These are phyloP conservation scores for Ceratina japonica DNA, from an alignment of 1,140 invertebrate genomes.

Conservation along the genomic window DNA sequence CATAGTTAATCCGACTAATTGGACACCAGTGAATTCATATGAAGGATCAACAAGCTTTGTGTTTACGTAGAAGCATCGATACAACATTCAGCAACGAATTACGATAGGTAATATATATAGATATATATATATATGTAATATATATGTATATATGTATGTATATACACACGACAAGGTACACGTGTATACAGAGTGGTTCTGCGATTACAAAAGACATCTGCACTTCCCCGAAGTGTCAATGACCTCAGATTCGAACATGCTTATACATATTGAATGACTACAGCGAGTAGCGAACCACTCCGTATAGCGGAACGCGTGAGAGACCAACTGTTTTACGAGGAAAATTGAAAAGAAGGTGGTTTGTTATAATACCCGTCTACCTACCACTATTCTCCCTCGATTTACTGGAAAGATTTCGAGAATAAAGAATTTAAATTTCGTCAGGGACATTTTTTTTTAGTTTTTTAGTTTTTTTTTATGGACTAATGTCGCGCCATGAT, in stretches of 20 bases:
- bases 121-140: no score
- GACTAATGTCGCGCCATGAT: constrained; percentile 54
- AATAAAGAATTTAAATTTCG: constrained; percentile 76
- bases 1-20: constrained; percentile 15
- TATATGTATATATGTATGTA: not conserved
- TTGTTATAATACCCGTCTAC: constrained; percentile 76
- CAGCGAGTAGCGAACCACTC: no score
- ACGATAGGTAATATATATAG: constrained; percentile 54
- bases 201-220: no score
- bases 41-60: constrained; percentile 73
- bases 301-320: constrained; percentile 70
- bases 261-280: no score
- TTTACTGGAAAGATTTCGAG: constrained; percentile 79
- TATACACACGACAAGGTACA: constrained; percentile 55
- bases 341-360: constrained; percentile 71
- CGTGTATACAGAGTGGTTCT: constrained; percentile 50
- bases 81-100: constrained; percentile 72
- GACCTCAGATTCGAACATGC: no score
- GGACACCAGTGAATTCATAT: constrained; percentile 22
- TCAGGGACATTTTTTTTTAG: constrained; percentile 59
- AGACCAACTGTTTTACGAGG: constrained; percentile 75
- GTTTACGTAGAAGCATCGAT: constrained; percentile 67
- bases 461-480: constrained; percentile 47
- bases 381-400: constrained; percentile 79
- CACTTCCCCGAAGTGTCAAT: not conserved